Conservation (phyloP, 1,140 invertebrate species). For the Drosophila virilis region DNA sequence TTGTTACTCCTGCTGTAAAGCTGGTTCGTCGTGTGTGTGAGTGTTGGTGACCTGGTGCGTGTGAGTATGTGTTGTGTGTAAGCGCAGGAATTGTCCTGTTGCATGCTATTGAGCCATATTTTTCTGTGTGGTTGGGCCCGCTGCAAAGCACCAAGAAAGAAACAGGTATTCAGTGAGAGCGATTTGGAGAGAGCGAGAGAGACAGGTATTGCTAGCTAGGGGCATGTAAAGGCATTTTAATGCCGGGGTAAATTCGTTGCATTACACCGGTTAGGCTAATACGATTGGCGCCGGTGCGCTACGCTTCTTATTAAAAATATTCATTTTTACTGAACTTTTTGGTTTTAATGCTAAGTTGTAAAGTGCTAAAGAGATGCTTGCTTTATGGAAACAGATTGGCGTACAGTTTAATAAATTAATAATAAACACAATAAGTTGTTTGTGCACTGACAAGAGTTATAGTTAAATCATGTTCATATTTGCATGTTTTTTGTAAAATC, state of each 20-base stretch:
- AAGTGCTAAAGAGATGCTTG: too few species aligned
- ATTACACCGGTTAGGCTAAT: slow-evolving; percentile 38
- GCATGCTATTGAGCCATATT: slow-evolving; percentile 81
- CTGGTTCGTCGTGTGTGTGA: slow-evolving; percentile 13
- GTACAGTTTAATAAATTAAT: too few species aligned
- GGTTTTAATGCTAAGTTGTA: too few species aligned
- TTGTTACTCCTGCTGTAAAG: slow-evolving; percentile 15
- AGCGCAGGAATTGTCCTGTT: slow-evolving; percentile 61
- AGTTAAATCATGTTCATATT: too few species aligned
- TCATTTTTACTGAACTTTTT: not conserved
- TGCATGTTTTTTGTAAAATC: too few species aligned
- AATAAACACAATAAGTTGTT: too few species aligned
- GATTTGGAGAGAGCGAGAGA: slow-evolving; percentile 1
- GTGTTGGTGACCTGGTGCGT: not conserved
- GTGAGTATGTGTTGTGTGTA: slow-evolving; percentile 29
- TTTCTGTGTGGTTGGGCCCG: slow-evolving; percentile 66
- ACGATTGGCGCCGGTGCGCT: slow-evolving; percentile 18
- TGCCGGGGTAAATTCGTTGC: slow-evolving; percentile 34
- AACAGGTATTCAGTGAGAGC: not conserved
- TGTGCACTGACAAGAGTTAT: too few species aligned
- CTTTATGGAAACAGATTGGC: too few species aligned
- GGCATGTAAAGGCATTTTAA: slow-evolving; percentile 64
- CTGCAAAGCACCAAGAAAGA: slow-evolving; percentile 39
- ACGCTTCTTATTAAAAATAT: not conserved
- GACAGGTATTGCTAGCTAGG: not conserved